A percentile compares a stretch with the other conserved stretches of the same genome.
Evolutionary conservation across 2,113 vertebrate species (phyloP).

Genomic region (Indicator maculatus): DNA sequence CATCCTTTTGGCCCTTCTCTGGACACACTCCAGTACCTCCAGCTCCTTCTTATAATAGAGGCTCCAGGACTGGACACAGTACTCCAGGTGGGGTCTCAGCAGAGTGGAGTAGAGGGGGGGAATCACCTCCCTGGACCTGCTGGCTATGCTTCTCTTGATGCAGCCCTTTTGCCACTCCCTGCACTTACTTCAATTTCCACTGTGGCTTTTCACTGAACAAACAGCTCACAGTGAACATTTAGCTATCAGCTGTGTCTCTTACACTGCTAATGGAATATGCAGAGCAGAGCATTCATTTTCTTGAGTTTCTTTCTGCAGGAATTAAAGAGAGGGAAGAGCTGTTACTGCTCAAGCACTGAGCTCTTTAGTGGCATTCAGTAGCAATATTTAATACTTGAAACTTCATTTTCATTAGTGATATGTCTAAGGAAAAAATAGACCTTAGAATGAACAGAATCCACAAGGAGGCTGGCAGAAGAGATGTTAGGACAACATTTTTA

Average conservation of each 20-base stretch:
- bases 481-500: neutral
- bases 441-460: neutral
- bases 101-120: too few relatives aligned
- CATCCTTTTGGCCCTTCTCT: too few relatives aligned
- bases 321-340: neutral
- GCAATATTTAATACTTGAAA: neutral
- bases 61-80: too few relatives aligned
- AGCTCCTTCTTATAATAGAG: too few relatives aligned
- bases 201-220: neutral
- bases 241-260: neutral
- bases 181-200: neutral
- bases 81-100: too few relatives aligned
- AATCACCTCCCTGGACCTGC: too few relatives aligned
- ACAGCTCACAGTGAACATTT: neutral
- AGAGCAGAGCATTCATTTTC: neutral
- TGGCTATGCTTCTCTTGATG: too few relatives aligned
- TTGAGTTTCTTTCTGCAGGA: neutral
- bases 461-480: neutral
- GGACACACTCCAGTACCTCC: too few relatives aligned
- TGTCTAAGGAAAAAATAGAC: neutral
- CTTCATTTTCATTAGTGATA: neutral
- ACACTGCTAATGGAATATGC: neutral
- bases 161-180: neutral
- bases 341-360: neutral
- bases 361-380: neutral